Conservation (phyloP, 2,888 invertebrate species). For the Fissipunctia ypsillon region DNA sequence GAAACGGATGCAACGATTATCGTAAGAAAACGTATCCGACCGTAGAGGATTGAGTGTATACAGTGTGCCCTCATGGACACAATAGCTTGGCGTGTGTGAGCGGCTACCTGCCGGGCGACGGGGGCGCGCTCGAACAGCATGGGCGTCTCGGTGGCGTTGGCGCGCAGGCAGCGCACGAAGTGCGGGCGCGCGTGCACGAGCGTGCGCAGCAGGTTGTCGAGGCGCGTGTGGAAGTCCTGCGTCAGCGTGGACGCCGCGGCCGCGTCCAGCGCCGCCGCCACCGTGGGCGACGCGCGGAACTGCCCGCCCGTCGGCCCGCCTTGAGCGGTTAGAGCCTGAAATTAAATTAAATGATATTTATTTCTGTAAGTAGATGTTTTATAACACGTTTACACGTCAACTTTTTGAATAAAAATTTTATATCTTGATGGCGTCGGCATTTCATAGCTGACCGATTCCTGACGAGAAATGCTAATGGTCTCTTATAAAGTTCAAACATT, state of each 20-base stretch:
- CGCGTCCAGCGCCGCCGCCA: slow-evolving; percentile 94
- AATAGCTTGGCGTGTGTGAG: background rate
- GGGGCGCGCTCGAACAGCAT: slow-evolving; percentile 95
- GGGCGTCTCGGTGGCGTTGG: slow-evolving; percentile 95
- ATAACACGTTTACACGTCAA: background rate
- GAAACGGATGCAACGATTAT: slow-evolving; percentile 29
- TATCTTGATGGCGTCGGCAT: too few species aligned
- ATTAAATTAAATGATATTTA: background rate
- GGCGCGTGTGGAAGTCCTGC: slow-evolving; percentile 98
- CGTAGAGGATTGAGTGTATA: background rate
- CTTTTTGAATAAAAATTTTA: too few species aligned
- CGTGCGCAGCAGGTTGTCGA: slow-evolving; percentile 97
- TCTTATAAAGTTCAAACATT: too few species aligned
- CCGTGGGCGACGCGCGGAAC: slow-evolving; percentile 97
- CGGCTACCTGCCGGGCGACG: slow-evolving; percentile 94
- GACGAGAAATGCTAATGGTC: too few species aligned
- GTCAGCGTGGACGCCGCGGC: slow-evolving; percentile 97
- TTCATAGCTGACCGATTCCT: too few species aligned
- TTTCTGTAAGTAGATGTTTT: background rate
- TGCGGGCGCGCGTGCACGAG: slow-evolving; percentile 98
- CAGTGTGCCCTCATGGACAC: background rate
- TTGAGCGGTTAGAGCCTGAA: slow-evolving; percentile 90
- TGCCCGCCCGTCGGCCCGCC: slow-evolving; percentile 88
- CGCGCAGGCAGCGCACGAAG: slow-evolving; percentile 97
- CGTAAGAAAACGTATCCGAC: background rate